Evolutionary conservation across 2,113 vertebrate species (phyloP).

Genomic region (Ceyx cyanopectus): DNA sequence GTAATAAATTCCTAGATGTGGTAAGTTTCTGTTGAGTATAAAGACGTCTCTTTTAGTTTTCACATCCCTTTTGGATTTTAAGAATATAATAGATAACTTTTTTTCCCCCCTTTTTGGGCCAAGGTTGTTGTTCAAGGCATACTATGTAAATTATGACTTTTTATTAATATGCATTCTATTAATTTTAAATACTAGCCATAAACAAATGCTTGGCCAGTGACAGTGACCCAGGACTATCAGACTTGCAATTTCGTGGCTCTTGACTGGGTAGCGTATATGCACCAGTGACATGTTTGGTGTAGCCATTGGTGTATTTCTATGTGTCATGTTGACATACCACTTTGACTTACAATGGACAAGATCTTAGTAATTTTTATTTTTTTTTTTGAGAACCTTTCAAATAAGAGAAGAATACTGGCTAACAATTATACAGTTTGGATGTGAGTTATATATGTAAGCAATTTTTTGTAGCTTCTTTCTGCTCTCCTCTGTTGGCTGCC

Average conservation of each 20-base stretch:
- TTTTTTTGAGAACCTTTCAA: not conserved
- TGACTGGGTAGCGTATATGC: not conserved
- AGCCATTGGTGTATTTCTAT: not conserved
- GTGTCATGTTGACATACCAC: not conserved
- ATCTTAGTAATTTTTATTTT: not conserved
- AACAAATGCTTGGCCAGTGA: not conserved
- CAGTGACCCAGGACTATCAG: not conserved
- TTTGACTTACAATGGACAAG: not conserved
- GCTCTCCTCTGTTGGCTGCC: slow-evolving; percentile 3
- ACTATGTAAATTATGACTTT: not conserved
- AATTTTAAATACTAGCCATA: not conserved
- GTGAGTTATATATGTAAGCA: not conserved
- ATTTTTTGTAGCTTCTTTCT: not conserved
- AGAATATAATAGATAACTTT: not conserved
- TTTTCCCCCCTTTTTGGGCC: not conserved
- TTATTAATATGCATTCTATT: not conserved
- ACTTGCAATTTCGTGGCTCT: not conserved
- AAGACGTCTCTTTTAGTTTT: not conserved
- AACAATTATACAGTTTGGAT: slow-evolving; percentile 9
- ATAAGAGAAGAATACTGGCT: not conserved
- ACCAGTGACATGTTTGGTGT: not conserved
- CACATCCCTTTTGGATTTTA: not conserved
- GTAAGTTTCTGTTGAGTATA: not conserved
- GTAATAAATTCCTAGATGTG: not conserved
- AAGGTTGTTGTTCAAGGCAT: not conserved